Base-by-base conservation (phyloP, 2,888 invertebrate species). In the Perithous albicinctus region DNA sequence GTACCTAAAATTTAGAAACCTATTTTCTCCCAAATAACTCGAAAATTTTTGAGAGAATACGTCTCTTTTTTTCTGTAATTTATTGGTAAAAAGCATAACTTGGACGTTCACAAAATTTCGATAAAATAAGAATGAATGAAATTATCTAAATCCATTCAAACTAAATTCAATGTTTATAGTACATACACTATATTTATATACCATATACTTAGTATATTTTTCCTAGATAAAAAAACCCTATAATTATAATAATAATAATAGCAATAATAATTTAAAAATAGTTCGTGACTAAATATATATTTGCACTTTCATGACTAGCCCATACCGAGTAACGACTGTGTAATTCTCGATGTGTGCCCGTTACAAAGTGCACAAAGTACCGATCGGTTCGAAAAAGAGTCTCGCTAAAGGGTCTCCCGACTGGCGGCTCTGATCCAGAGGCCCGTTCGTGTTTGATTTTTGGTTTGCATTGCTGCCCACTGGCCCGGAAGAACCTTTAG, bases 401-500 rank as follows among this genome's bases (percentile, higher is more conserved):
- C 32, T 8, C 23, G 51, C 20, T 38, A 29, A 63, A 43, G 67
- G 48, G 69, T 29, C n/a, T n/a, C n/a, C 35, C 59, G 38, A 61
- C 32, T 67, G 41, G 56, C 38, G 54, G 20, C 20, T 59, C 23
- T 48, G 66, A 59, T 51, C 72, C 56, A 15, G n/a, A n/a, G 63
- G 18, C 80, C 84, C 77, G 67, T 85, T 70, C 86, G 86, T 87
- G 88, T 91, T 91, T 90, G 91, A 91, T 91, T 91, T 91, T 91
- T 88, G 88, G 74, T 89, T 88, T 84, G 90, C 91, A 92, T 92
- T 91, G 89, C 89, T 87, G 87, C 35, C 81, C 89, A 80, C 73
- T 90, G 90, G 88, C 72, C 86, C 85, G 90, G 87, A 88, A 90
- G 73, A 88, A 88, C 87, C 89, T 91, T 91, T 91, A 87, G 87